These are phyloP conservation scores for Anthoscopus minutus DNA, from an alignment of 2,113 vertebrate species.

Conservation along the genomic window DNA sequence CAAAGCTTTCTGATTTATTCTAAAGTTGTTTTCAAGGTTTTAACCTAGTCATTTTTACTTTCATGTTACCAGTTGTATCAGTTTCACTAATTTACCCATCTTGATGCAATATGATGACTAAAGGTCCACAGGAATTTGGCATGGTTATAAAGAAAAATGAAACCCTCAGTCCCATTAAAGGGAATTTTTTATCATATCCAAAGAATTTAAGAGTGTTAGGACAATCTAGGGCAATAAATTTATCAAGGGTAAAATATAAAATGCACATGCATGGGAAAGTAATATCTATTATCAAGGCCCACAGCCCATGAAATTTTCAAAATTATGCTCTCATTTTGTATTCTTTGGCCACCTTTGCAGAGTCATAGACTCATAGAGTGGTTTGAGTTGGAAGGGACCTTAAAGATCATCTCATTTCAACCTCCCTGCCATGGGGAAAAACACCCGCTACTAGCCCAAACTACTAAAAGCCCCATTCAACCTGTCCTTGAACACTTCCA, in stretches of 20 bases:
- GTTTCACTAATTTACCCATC: neutral
- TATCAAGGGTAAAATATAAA: neutral
- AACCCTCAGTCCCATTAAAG: neutral
- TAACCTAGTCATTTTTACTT: neutral
- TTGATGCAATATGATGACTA: neutral
- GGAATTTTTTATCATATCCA: neutral
- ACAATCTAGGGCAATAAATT: neutral
- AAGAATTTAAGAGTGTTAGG: neutral
- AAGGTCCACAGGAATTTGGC: neutral
- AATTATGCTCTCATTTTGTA: neutral
- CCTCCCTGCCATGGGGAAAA: neutral
- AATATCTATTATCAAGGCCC: neutral
- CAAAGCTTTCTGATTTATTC: conserved; percentile 16
- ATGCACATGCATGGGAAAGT: neutral
- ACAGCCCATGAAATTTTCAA: neutral
- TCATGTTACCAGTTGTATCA: neutral
- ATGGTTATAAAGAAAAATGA: neutral
- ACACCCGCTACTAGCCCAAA: neutral
- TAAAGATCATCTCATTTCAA: neutral
- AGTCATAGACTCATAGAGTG: neutral
- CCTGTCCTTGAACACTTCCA: neutral
- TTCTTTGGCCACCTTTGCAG: neutral
- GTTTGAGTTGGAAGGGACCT: neutral
- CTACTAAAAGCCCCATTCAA: neutral
- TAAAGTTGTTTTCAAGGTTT: neutral